Conservation (phyloP, 2,888 invertebrate genomes). For the Andrena flavipes region DNA sequence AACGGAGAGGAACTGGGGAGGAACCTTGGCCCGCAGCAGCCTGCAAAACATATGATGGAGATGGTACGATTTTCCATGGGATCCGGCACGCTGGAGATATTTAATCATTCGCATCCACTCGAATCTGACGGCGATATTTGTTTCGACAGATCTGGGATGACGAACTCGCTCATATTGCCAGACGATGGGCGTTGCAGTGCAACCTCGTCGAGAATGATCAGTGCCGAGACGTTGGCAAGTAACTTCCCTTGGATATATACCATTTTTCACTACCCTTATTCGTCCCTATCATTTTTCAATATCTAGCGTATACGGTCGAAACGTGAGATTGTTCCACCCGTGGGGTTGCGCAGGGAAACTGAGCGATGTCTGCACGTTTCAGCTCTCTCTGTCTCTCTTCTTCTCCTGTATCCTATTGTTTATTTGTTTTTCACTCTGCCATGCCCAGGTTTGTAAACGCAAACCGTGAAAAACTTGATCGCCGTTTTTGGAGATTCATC, state of each 20-base stretch:
- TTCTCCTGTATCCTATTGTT: background rate
- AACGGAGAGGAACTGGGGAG: conserved; percentile 81
- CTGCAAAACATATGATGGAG: conserved; percentile 78
- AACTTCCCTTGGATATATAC: conserved; percentile 60
- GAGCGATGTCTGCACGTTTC: conserved; percentile 8
- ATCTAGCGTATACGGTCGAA: conserved; percentile 48
- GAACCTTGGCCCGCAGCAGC: conserved; percentile 83
- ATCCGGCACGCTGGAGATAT: background rate
- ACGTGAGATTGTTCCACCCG: conserved; percentile 50
- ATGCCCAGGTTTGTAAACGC: background rate
- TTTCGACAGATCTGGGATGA: conserved; percentile 81
- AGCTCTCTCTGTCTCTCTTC: background rate
- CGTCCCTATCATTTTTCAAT: conserved; percentile 67
- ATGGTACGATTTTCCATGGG: conserved; percentile 66
- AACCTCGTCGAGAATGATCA: conserved; percentile 82
- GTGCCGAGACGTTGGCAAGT: conserved; percentile 84
- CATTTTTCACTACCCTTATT: conserved; percentile 60
- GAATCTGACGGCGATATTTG: conserved; percentile 44
- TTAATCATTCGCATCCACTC: conserved; percentile 18
- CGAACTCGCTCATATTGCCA: conserved; percentile 84
- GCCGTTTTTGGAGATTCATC: too few species aligned
- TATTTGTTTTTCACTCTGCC: background rate
- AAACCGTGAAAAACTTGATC: too few species aligned
- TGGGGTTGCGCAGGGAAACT: conserved; percentile 1
- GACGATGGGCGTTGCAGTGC: conserved; percentile 85